Percentiles rank a stretch among this genome's conserved stretches.
These are phyloP conservation scores for Autographa gamma DNA, from an alignment of 2,888 invertebrate genomes.

Conservation along the genomic window DNA sequence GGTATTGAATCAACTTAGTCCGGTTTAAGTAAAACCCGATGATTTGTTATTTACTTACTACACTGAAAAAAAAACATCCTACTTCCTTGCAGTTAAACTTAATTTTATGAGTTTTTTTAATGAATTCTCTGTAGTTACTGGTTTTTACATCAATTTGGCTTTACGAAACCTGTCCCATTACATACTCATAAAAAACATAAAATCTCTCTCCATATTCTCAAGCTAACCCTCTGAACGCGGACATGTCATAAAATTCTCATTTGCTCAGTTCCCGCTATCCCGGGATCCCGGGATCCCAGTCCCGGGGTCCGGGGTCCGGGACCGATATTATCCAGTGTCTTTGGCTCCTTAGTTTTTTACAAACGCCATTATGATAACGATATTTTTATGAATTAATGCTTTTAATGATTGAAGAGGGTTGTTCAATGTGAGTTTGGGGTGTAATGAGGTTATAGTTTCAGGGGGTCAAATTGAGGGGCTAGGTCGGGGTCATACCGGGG, in stretches of 20 bases:
- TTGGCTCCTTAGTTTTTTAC: constrained; percentile 54
- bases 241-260: constrained; percentile 79
- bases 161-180: not conserved
- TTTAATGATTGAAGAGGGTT: constrained; percentile 31
- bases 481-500: not conserved
- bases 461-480: not conserved
- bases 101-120: no score
- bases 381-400: constrained; percentile 52
- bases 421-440: not conserved
- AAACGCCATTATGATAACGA: constrained; percentile 48
- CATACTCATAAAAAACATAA: not conserved
- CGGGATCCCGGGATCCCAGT: constrained; percentile 46
- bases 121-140: no score
- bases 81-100: no score
- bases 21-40: no score
- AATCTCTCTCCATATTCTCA: constrained; percentile 28
- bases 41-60: no score
- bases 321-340: constrained; percentile 55
- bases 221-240: constrained; percentile 45
- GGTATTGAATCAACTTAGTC: no score
- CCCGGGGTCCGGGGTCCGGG: constrained; percentile 33
- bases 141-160: no score
- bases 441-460: constrained; percentile 3
- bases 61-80: no score
- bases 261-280: constrained; percentile 58